Percentiles rank a stretch among this genome's conserved stretches.
phyloP scores from a whole-genome alignment of 2,797 vertebrate species.

The Orestias chungarensis region DNA sequence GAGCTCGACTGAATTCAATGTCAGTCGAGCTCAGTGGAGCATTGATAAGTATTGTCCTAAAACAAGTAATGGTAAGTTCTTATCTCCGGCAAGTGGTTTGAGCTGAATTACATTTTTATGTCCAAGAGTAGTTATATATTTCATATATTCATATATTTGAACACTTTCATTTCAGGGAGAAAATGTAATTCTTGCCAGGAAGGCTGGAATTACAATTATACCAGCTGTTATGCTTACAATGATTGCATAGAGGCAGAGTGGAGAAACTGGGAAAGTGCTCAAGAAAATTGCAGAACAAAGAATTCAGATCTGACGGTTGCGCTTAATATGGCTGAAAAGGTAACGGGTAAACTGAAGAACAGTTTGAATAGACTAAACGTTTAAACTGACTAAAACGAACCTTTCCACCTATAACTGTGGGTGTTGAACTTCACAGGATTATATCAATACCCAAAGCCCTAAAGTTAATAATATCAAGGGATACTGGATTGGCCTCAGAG shows the following conservation, averaged over 20 bases:
- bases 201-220: fast-evolving
- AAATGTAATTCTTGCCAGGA: slow-evolving; percentile 33
- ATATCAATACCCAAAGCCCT: no score
- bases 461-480: no score
- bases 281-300: slow-evolving; percentile 7
- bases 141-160: neutral
- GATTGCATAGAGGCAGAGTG: fast-evolving
- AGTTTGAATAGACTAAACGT: neutral
- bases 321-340: slow-evolving; percentile 21
- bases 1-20: slow-evolving; percentile 6
- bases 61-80: fast-evolving
- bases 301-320: slow-evolving; percentile 39
- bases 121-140: neutral
- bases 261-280: slow-evolving; percentile 32
- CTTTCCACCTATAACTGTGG: no score
- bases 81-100: neutral
- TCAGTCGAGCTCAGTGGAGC: slow-evolving; percentile 30
- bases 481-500: no score
- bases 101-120: neutral
- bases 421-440: no score
- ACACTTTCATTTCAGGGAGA: slow-evolving; percentile 30
- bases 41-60: slow-evolving; percentile 48
- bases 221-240: slow-evolving; percentile 48
- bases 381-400: no score
- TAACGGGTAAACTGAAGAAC: slow-evolving; percentile 7